Evolutionary conservation across 2,888 invertebrate genomes (phyloP), one percentile per base, ranked within the genome.

Genomic region (Liopterus haemorrhoidalis): DNA sequence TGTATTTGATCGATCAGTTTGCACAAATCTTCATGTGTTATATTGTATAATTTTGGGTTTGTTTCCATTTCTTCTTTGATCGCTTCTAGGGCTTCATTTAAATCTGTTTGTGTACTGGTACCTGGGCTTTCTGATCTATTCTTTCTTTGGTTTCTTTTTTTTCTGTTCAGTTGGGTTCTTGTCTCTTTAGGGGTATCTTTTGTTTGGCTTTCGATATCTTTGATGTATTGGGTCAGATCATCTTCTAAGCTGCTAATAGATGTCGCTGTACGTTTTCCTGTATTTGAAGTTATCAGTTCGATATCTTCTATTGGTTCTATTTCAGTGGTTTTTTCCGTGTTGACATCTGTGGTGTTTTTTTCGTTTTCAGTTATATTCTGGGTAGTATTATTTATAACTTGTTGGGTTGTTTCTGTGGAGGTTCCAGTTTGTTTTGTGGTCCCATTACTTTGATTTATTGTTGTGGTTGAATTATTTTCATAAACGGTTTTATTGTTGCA

Each of bases 1-100:
- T 22, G 14, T 5, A 24, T 25, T 9, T 41, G 39, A 40, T 49
- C 41, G 2, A 49, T 1, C 9, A 45, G 14, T n/a, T 20, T 39
- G 36, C 33, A 27, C 5, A 44, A 33, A 28, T 48, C 31, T 19
- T 3, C 5, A 14, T 20, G 39, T n/a, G 31, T 27, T 2, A 48
- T 28, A 2, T 33, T 24, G 8, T 36, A 32, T 14, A 21, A 11
- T 12, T 4, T 19, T 16, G 15, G 5, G 15, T 40, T 35, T 39
- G 33, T n/a, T 22, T 36, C 24, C 4, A 36, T 36, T 14, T 3
- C 9, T 21, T 22, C 15, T 21, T 36, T 36, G n/a, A n/a, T n/a
- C n/a, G n/a, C n/a, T n/a, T n/a, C n/a, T n/a, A n/a, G n/a, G n/a
- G n/a, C n/a, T n/a, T n/a, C n/a, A n/a, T n/a, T n/a, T n/a, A n/a